Evolutionary conservation across 2,113 vertebrate species (phyloP), one percentile per base, ranked within the genome.

Genomic region (Boulengeromyrus knoepffleri): DNA sequence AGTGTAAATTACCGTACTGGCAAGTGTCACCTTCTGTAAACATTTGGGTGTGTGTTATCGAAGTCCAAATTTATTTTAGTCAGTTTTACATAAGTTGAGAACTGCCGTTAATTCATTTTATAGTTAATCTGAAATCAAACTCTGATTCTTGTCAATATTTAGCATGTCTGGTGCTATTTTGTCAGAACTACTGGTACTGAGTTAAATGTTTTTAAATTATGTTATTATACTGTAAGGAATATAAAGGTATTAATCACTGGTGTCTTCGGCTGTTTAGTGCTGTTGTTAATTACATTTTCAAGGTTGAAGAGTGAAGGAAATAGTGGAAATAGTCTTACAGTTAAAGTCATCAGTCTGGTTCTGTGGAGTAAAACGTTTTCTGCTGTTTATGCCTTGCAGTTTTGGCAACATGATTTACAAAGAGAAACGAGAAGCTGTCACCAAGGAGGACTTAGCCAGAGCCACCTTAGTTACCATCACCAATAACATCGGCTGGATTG

Each of bases 351-450:
- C 56, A 9, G 21, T n/a, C 24, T 31, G 27, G 27, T 70, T 10
- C 27, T 31, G 27, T 70, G 62, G 27, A 31, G n/a, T 70, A 31
- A 70, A 31, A 31, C n/a, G 27, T 27, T 70, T 31, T 31, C 27
- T 13, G 0, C 36, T 80, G 36, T 42, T 56, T 80, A 87, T 88
- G 36, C 27, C 31, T 47, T 36, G 27, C 45, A 98, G 97, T 95
- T 98, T 98, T 94, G 96, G 97, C 86, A 96, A 97, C 93, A 97
- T 98, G 97, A 97, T 98, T 96, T 96, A 97, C 95, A 97, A 97
- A 94, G 97, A 97, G 93, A 98, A 97, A 91, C 96, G 97, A 93
- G 97, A 98, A 85, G 95, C 97, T 91, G 97, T 97, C 94, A 97
- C 96, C 93, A 97, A 97, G 93, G 97, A 97, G 91, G 97, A 98